phyloP scores from a whole-genome alignment of 2,113 vertebrate species.

The Casuarius casuarius region DNA sequence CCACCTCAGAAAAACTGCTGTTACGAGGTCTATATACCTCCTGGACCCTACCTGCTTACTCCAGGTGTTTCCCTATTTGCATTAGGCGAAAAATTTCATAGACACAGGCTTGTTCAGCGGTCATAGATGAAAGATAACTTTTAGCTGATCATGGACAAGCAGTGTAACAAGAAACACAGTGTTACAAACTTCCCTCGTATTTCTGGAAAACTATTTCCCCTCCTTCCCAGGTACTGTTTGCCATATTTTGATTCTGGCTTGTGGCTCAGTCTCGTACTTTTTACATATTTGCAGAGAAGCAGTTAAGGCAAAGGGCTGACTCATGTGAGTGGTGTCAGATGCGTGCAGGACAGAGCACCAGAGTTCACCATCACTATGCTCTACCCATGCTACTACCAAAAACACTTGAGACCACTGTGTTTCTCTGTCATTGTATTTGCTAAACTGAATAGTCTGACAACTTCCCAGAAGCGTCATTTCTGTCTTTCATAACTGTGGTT shows the following conservation, averaged over 20 bases:
- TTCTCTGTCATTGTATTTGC: slow-evolving; percentile 4
- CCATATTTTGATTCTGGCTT: neutral
- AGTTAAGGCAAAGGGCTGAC: neutral
- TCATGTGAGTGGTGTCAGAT: rapidly evolving
- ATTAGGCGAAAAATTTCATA: neutral
- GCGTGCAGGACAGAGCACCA: neutral
- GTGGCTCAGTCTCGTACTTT: neutral
- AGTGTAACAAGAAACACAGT: neutral
- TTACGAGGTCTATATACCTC: rapidly evolving
- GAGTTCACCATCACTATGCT: neutral
- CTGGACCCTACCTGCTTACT: neutral
- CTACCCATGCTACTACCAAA: neutral
- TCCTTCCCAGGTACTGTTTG: neutral
- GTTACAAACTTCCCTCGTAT: neutral
- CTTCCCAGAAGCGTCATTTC: neutral
- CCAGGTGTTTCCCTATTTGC: neutral
- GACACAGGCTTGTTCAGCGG: neutral
- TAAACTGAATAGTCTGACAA: neutral
- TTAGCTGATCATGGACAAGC: neutral
- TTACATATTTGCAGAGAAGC: neutral
- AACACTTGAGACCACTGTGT: neutral
- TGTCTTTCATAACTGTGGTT: neutral
- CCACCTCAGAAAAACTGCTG: neutral
- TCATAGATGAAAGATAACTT: neutral
- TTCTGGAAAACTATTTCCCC: neutral